Conservation (phyloP, 1,140 invertebrate species). For the Caenorhabditis briggsae region DNA sequence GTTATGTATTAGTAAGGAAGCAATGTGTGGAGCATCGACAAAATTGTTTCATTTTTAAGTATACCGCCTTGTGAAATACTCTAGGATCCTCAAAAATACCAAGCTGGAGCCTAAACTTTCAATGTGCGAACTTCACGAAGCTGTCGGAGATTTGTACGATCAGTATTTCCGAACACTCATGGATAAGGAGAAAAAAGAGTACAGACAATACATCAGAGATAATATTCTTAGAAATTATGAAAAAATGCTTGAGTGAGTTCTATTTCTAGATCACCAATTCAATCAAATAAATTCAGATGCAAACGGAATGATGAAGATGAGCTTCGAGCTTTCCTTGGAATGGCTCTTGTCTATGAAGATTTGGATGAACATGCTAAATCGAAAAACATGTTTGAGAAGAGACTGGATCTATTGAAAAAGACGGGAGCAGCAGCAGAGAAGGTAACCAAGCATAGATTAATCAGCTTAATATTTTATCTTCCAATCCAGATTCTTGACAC, state of each 20-base stretch:
- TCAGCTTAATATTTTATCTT: background rate
- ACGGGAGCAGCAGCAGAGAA: background rate
- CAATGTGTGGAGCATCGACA: no score
- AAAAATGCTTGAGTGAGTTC: constrained; percentile 37
- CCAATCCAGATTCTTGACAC: constrained; percentile 13
- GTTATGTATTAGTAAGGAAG: constrained; percentile 5
- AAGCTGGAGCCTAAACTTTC: background rate
- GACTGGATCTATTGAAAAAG: background rate
- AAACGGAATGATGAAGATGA: constrained; percentile 17
- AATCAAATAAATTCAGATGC: background rate
- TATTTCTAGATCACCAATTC: background rate
- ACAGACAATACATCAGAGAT: background rate
- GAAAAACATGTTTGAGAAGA: background rate
- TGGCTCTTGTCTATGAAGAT: constrained; percentile 11
- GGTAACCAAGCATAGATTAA: background rate
- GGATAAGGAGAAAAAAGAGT: constrained; percentile 13
- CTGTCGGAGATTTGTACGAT: constrained; percentile 9
- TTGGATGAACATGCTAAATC: background rate
- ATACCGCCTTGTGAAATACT: constrained; percentile 4
- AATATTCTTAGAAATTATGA: constrained; percentile 18
- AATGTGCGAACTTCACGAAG: constrained; percentile 2
- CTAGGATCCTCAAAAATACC: background rate
- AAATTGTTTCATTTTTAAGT: background rate
- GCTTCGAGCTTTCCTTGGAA: background rate
- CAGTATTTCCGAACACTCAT: constrained; percentile 23